A percentile compares a stretch with the other conserved stretches of the same genome.
phyloP scores from a whole-genome alignment of 2,797 vertebrate species.

The Spea hammondii region DNA sequence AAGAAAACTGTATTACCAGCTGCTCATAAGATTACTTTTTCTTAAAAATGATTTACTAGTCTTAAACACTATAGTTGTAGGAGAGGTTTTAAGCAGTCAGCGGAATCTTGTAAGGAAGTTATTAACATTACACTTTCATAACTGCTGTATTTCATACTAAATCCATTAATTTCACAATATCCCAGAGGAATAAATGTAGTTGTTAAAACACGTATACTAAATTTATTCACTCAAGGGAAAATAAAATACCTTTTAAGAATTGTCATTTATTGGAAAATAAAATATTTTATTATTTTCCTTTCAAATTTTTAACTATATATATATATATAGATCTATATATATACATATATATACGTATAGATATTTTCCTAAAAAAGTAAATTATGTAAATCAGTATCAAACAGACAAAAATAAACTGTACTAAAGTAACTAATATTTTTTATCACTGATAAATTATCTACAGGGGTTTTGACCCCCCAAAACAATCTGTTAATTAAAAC shows the following conservation, averaged over 20 bases:
- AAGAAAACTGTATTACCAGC: conserved; percentile 25
- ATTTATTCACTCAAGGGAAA: not conserved
- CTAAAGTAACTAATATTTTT: too few relatives aligned
- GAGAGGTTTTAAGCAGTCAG: conserved; percentile 23
- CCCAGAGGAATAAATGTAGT: conserved; percentile 41
- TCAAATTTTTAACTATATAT: too few relatives aligned
- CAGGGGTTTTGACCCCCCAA: too few relatives aligned
- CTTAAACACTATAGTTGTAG: conserved; percentile 26
- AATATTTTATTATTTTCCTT: not conserved
- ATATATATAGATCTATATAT: too few relatives aligned
- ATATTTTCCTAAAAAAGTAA: too few relatives aligned
- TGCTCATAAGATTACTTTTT: conserved; percentile 20
- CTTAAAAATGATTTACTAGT: conserved; percentile 52
- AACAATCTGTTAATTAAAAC: too few relatives aligned
- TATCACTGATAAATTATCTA: too few relatives aligned
- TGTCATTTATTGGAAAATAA: not conserved
- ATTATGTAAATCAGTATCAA: too few relatives aligned
- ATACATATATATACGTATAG: too few relatives aligned
- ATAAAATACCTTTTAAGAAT: not conserved
- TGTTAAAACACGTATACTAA: conserved; percentile 22
- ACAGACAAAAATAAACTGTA: too few relatives aligned
- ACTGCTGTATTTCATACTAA: conserved; percentile 52
- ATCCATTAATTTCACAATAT: conserved; percentile 50
- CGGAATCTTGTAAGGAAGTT: conserved; percentile 57
- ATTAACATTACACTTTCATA: conserved; percentile 36